Percentiles rank a stretch among this genome's conserved stretches.
Evolutionary conservation across 2,113 vertebrate genomes (phyloP).

Genomic region (Trochalopteron elliotii): DNA sequence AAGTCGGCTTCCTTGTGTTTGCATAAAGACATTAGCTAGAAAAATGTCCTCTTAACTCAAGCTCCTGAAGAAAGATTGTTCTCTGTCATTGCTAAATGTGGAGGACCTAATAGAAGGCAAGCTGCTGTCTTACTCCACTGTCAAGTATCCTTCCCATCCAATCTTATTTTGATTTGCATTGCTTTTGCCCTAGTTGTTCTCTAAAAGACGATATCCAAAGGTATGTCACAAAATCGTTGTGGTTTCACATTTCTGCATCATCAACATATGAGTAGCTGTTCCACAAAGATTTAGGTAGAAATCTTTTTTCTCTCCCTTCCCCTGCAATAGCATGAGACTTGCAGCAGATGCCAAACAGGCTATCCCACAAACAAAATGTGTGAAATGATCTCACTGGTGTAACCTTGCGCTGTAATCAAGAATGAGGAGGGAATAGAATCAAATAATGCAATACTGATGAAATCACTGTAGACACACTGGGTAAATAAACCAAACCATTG

Average conservation of each 20-base stretch:
- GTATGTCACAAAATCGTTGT: not conserved
- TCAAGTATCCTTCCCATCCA: not conserved
- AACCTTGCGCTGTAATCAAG: not conserved
- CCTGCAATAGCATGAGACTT: not conserved
- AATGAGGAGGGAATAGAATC: not conserved
- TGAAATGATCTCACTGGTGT: not conserved
- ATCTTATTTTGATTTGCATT: not conserved
- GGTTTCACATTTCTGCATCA: not conserved
- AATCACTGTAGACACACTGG: not conserved
- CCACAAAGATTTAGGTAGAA: not conserved
- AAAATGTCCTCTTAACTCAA: not conserved
- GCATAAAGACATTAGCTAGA: not conserved
- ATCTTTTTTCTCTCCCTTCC: not conserved
- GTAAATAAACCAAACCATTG: not conserved
- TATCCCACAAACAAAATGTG: not conserved
- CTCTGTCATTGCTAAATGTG: not conserved
- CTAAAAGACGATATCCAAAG: constrained; percentile 14
- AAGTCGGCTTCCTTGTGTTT: not conserved
- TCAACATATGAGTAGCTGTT: not conserved
- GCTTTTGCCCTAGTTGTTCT: not conserved
- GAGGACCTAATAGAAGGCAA: not conserved
- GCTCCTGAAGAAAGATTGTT: not conserved
- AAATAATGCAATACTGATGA: not conserved
- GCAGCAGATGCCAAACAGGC: not conserved
- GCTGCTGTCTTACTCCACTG: not conserved